Percentiles rank a stretch among this genome's conserved stretches.
Conservation (phyloP, 2,797 vertebrate species). For the Eupleurogrammus muticus region DNA sequence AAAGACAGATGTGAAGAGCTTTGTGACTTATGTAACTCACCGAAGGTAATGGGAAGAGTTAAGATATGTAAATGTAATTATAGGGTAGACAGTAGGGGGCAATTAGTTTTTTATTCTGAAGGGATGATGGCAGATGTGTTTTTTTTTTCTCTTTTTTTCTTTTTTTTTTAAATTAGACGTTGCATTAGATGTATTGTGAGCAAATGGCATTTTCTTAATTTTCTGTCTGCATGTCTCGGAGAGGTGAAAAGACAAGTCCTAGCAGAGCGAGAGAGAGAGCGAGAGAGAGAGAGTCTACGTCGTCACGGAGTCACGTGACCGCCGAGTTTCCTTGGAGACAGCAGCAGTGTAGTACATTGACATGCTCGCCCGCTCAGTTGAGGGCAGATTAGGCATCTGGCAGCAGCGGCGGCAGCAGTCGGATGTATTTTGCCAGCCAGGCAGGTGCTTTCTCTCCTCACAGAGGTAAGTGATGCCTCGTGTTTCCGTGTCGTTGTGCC, state of each 20-base stretch:
- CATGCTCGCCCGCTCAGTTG: slow-evolving; percentile 83
- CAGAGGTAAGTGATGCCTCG: slow-evolving; percentile 77
- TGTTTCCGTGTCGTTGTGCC: slow-evolving; percentile 27
- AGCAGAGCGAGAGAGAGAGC: slow-evolving; percentile 47
- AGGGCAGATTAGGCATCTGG: slow-evolving; percentile 81
- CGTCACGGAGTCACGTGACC: slow-evolving; percentile 84
- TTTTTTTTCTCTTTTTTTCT: neutral
- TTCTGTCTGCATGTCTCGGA: slow-evolving; percentile 27
- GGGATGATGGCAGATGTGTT: slow-evolving; percentile 9
- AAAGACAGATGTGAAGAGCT: slow-evolving; percentile 40
- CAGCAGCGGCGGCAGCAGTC: slow-evolving; percentile 69
- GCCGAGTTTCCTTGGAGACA: slow-evolving; percentile 90
- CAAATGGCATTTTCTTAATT: slow-evolving; percentile 51
- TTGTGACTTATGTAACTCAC: slow-evolving; percentile 60
- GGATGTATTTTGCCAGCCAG: slow-evolving; percentile 76
- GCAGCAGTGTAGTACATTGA: slow-evolving; percentile 83
- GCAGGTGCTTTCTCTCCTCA: slow-evolving; percentile 73
- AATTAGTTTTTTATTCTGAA: slow-evolving; percentile 6
- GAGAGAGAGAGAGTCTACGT: slow-evolving; percentile 50
- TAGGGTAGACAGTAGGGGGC: neutral
- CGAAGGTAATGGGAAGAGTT: slow-evolving; percentile 35
- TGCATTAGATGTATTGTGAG: slow-evolving; percentile 25
- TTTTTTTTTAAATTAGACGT: neutral
- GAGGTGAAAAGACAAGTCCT: slow-evolving; percentile 46
- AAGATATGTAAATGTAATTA: slow-evolving; percentile 51